These are phyloP conservation scores for Pardalotus punctatus DNA, from an alignment of 2,113 vertebrate species.

Conservation along the genomic window DNA sequence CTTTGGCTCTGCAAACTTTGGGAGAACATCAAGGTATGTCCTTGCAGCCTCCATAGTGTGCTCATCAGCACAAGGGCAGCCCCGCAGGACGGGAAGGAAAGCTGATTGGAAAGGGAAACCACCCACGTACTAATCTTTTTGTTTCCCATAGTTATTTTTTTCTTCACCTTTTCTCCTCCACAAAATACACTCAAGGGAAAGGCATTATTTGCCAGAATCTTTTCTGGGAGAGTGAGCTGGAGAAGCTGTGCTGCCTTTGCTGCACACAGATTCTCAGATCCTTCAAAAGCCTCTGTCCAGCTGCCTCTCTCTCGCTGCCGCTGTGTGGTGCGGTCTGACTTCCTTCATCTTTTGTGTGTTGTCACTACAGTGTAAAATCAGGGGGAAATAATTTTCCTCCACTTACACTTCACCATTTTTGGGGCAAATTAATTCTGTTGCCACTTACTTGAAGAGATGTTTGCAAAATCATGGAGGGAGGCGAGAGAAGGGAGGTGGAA, in stretches of 20 bases:
- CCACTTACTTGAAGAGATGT: not conserved
- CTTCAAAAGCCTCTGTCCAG: conserved; percentile 50
- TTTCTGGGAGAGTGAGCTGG: conserved; percentile 46
- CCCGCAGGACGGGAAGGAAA: not conserved
- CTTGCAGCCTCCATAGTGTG: not conserved
- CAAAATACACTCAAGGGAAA: not conserved
- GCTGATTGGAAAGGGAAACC: not conserved
- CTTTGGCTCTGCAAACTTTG: not conserved
- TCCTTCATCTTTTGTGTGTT: conserved; percentile 50
- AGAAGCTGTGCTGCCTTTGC: conserved; percentile 2
- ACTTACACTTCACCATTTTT: conserved; percentile 27
- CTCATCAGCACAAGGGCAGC: not conserved
- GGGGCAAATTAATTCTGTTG: conserved; percentile 34
- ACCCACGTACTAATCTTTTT: not conserved
- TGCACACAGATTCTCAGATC: not conserved
- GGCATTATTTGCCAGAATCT: conserved; percentile 23
- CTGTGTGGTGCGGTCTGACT: conserved; percentile 7
- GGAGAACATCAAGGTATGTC: conserved; percentile 3
- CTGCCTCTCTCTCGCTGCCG: not conserved
- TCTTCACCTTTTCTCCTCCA: not conserved
- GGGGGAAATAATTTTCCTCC: conserved; percentile 20
- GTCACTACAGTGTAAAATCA: conserved; percentile 9
- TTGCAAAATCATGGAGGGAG: not conserved
- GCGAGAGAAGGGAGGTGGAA: not conserved
- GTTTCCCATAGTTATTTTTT: not conserved